A percentile compares a stretch with the other conserved stretches of the same genome.
These are phyloP conservation scores for Drosophila aff. DNA, from an alignment of 1,140 invertebrate species.

Conservation along the genomic window DNA sequence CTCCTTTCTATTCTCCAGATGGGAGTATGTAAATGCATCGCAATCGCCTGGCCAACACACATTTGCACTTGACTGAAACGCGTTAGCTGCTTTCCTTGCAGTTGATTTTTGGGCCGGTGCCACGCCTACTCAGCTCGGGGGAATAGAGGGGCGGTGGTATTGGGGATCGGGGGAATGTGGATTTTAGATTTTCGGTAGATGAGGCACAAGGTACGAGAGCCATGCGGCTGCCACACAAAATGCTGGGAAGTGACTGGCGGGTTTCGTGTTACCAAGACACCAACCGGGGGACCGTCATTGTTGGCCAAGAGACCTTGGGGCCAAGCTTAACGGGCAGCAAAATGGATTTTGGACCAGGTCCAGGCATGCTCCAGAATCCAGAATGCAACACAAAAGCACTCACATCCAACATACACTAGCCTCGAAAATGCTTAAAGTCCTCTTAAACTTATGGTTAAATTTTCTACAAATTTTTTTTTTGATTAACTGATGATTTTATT, in stretches of 20 bases:
- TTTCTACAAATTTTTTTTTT: no score
- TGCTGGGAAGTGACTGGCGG: conserved; percentile 56
- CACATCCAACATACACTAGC: neutral
- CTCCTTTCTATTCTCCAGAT: neutral
- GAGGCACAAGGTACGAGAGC: neutral
- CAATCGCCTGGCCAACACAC: no score
- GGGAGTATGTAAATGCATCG: conserved; percentile 57
- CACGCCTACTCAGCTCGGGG: conserved; percentile 8
- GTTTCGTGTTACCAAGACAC: conserved; percentile 45
- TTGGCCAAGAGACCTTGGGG: conserved; percentile 47
- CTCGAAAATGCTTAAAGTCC: neutral
- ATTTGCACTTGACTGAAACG: conserved; percentile 53
- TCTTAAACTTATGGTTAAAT: no score
- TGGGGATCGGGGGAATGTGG: neutral
- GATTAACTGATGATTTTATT: neutral
- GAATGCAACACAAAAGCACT: conserved; percentile 30
- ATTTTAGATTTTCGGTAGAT: conserved; percentile 11
- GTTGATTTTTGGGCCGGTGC: conserved; percentile 43
- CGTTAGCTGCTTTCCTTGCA: conserved; percentile 37
- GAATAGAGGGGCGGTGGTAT: neutral
- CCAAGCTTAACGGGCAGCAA: conserved; percentile 60
- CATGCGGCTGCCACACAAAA: conserved; percentile 20
- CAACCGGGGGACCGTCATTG: conserved; percentile 38
- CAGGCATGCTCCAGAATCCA: conserved; percentile 29
- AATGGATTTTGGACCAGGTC: conserved; percentile 57